Evolutionary conservation across 2,113 vertebrate genomes (phyloP), one percentile per base, ranked within the genome.

Genomic region (Marcusenius ussheri): DNA sequence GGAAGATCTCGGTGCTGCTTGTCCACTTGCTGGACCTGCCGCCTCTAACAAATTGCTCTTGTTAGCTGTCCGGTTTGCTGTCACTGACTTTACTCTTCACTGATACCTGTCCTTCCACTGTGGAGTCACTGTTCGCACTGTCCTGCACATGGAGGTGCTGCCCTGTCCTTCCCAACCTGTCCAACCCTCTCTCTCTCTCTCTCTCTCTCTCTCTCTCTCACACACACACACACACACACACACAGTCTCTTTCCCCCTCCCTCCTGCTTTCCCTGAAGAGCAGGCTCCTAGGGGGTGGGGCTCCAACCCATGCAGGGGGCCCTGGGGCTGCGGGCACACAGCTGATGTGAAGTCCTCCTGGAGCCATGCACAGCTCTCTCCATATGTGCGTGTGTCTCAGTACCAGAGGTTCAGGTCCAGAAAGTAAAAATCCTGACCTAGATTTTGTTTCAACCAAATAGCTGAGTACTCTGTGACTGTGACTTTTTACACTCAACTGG

Each of bases 131-230:
- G 17, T 74, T 50, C 45, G 17, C 3, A 80, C 46, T 51, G 88
- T 80, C 66, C 66, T 46, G 39, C n/a, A 51, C 9, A 21, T 56
- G 50, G 31, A 83, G 51, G 77, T 46, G 89, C 50, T 89, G 89
- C 89, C 51, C 89, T 89, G 89, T 89, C 89, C 80, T 53, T 85
- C 53, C 42, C 51, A 45, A 58, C 89, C 80, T 58, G 77, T 89
- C 89, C 80, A 56, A 51, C 66, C 46, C 56, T n/a, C 84, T 13
- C 31, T 46, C 58, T 46, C 46, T 83, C 74, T 89, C 46, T 42
- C 46, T 80, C 88, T 49, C 58, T 70, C 19, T 31, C 62, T 35
- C 88, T 31, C 58, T 8, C 35, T 27, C 58, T 10, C 47, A 3
- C 51, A 21, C 53, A 53, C 51, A 53, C 51, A 53, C 51, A 19